Percentiles rank a stretch among this genome's conserved stretches.
Conservation (phyloP, 2,888 invertebrate genomes). For the Tiphia femorata region DNA sequence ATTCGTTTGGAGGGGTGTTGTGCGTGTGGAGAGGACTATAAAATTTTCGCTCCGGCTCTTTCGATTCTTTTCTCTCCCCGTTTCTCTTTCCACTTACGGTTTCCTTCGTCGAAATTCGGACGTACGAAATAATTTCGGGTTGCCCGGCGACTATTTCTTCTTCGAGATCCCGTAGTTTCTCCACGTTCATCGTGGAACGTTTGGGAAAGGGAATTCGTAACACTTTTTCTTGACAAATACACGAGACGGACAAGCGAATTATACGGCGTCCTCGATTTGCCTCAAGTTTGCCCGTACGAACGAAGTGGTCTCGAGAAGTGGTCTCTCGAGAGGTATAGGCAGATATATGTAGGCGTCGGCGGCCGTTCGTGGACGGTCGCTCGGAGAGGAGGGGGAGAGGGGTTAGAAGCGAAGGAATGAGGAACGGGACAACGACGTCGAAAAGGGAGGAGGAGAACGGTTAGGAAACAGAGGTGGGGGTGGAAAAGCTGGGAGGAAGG, state of each 20-base stretch:
- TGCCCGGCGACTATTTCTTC: too few species aligned
- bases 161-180: too few species aligned
- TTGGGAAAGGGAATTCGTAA: conserved; percentile 5
- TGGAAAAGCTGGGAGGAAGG: conserved; percentile 35
- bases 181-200: too few species aligned
- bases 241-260: conserved; percentile 27
- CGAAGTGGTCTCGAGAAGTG: conserved; percentile 50
- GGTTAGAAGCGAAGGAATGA: conserved; percentile 22
- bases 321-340: conserved; percentile 42
- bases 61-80: conserved; percentile 31
- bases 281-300: conserved; percentile 30
- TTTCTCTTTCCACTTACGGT: too few species aligned
- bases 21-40: too few species aligned
- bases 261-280: conserved; percentile 20
- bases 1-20: conserved; percentile 51
- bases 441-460: conserved; percentile 40
- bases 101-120: too few species aligned
- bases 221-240: conserved; percentile 33
- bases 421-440: conserved; percentile 35
- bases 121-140: too few species aligned
- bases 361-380: conserved; percentile 31
- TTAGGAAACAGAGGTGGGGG: conserved; percentile 27
- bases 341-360: conserved; percentile 45
- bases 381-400: conserved; percentile 8
- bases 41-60: conserved; percentile 43